Evolutionary conservation across 2,113 vertebrate genomes (phyloP).

Genomic region (Psephotus haematonotus): DNA sequence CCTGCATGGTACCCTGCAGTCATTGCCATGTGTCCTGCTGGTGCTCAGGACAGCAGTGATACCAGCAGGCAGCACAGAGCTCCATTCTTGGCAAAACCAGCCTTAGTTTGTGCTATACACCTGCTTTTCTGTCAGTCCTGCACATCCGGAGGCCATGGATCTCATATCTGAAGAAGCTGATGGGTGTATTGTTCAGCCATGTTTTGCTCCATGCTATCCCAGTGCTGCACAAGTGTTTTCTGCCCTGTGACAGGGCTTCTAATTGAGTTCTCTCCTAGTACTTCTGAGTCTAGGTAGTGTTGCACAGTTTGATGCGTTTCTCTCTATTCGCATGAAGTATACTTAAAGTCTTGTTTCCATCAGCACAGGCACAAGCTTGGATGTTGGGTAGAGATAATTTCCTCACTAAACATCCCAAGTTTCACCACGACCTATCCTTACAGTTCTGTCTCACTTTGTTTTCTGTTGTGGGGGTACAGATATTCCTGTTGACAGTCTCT

Average conservation of each 20-base stretch:
- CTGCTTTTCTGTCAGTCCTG: neutral
- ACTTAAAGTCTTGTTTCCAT: neutral
- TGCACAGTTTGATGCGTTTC: neutral
- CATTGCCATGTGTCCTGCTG: neutral
- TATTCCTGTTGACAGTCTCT: neutral
- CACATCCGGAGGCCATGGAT: accelerated
- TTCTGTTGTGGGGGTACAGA: neutral
- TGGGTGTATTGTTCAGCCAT: neutral
- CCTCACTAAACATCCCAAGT: neutral
- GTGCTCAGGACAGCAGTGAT: neutral
- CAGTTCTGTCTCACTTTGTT: neutral
- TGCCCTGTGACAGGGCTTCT: neutral
- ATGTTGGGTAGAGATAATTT: neutral
- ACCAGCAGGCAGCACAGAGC: neutral
- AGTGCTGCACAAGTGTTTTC: neutral
- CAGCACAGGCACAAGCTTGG: neutral
- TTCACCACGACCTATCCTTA: neutral
- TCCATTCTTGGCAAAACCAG: accelerated
- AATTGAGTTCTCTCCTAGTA: neutral
- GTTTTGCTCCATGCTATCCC: accelerated
- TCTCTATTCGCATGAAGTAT: neutral
- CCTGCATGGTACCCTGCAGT: neutral
- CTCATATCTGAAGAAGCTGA: neutral
- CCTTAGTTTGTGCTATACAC: accelerated
- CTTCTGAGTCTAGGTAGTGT: neutral